A percentile compares a stretch with the other conserved stretches of the same genome.
Evolutionary conservation across 2,797 vertebrate genomes (phyloP).

Genomic region (Manis crassicaudata): DNA sequence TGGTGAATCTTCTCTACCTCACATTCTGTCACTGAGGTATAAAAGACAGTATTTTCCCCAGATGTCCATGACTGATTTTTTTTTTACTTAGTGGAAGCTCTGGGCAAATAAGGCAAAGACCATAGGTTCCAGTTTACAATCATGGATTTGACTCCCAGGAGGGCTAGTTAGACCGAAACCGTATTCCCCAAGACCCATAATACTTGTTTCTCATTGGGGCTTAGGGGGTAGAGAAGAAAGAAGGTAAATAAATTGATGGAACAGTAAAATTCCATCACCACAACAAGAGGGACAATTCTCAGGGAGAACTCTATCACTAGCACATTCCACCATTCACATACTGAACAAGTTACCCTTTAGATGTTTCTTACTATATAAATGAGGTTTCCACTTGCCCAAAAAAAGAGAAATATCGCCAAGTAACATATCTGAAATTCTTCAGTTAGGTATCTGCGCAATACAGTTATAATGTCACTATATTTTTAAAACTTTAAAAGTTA

Average conservation of each 20-base stretch:
- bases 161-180: neutral
- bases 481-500: conserved; percentile 37
- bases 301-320: neutral
- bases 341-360: neutral
- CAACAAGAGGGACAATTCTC: neutral
- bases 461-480: too few species aligned
- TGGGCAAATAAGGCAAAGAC: neutral
- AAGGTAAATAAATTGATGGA: neutral
- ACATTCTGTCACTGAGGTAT: neutral
- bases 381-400: neutral
- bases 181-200: neutral
- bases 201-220: neutral
- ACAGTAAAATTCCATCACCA: neutral
- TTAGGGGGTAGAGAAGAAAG: neutral
- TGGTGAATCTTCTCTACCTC: neutral
- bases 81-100: neutral
- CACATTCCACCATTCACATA: neutral
- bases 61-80: neutral
- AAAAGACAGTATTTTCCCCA: neutral
- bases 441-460: neutral
- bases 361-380: neutral
- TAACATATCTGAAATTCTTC: neutral
- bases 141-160: neutral
- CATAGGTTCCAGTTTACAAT: neutral
- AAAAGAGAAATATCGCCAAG: neutral